A percentile compares a stretch with the other conserved stretches of the same genome.
Conservation (phyloP, 2,113 vertebrate species). For the Loxodonta africana region DNA sequence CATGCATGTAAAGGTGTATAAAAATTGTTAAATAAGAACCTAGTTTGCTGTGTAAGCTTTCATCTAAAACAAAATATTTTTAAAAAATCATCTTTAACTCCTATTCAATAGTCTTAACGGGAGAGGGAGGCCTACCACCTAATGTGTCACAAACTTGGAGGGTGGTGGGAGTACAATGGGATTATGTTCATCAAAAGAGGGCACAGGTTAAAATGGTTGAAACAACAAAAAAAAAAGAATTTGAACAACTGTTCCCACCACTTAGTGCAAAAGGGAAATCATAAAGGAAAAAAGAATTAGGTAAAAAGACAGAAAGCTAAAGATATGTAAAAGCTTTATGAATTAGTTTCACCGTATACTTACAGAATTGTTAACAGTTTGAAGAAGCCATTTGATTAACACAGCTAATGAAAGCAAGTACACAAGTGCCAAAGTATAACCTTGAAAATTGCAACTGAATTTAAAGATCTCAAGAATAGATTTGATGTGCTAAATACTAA, state of each 20-base stretch:
- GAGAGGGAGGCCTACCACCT: not conserved
- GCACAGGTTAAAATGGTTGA: not conserved
- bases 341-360: not conserved
- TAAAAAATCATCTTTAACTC: no score
- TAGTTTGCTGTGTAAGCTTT: no score
- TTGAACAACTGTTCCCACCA: not conserved
- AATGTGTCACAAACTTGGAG: not conserved
- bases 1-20: no score
- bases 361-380: not conserved
- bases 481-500: no score
- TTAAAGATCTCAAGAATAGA: no score
- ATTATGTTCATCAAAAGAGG: not conserved
- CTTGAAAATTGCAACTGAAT: no score
- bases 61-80: no score
- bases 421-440: no score
- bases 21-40: no score
- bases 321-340: not conserved
- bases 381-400: not conserved
- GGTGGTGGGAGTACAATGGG: not conserved
- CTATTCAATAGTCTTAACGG: not conserved
- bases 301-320: not conserved
- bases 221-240: not conserved
- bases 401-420: not conserved
- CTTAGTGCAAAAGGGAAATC: not conserved
- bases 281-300: not conserved